Percentiles rank a stretch among this genome's conserved stretches.
These are phyloP conservation scores for Euzophera pinguis DNA, from an alignment of 2,888 invertebrate species.

Conservation along the genomic window DNA sequence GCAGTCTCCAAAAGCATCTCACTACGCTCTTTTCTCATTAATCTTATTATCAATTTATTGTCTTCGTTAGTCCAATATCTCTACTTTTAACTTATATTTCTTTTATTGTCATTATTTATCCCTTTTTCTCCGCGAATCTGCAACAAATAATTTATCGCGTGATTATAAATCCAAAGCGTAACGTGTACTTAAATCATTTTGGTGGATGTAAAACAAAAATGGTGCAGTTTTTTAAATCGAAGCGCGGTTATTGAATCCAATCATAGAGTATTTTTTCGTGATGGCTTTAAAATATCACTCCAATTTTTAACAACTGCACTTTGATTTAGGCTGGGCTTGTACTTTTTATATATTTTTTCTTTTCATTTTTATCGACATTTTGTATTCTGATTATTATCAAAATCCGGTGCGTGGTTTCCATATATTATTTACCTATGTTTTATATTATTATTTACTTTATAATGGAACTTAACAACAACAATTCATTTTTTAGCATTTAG, in stretches of 20 bases:
- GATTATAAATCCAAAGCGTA: conserved; percentile 14
- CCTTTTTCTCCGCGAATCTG: conserved; percentile 48
- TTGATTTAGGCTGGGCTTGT: background rate
- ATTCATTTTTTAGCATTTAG: too few species aligned
- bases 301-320: background rate
- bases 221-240: background rate
- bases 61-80: conserved; percentile 32
- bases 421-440: too few species aligned
- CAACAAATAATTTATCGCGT: conserved; percentile 41
- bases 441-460: too few species aligned
- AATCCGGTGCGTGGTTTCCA: too few species aligned
- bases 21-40: conserved; percentile 44
- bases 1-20: conserved; percentile 33
- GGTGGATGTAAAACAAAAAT: conserved; percentile 2
- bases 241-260: conserved; percentile 7
- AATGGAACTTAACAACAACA: too few species aligned
- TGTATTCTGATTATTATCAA: too few species aligned
- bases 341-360: too few species aligned
- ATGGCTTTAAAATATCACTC: background rate
- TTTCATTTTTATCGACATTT: too few species aligned
- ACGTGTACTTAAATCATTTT: conserved; percentile 15
- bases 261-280: conserved; percentile 7
- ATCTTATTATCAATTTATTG: conserved; percentile 31
- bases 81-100: conserved; percentile 22
- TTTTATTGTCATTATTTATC: conserved; percentile 37